Conservation (phyloP, 2,797 vertebrate species). For the Enteromius anoplus region DNA sequence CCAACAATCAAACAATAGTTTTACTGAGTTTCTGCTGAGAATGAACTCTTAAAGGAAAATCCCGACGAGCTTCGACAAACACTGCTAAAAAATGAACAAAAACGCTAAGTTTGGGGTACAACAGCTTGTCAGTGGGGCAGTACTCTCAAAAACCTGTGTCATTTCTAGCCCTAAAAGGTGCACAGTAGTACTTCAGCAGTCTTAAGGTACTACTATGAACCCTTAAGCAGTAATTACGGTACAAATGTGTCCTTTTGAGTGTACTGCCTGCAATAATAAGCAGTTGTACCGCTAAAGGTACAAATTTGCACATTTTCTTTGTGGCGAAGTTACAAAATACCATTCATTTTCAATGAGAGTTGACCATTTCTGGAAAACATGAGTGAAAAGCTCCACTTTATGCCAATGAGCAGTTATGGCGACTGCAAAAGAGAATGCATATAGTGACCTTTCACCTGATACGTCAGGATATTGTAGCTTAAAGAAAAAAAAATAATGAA, state of each 20-base stretch:
- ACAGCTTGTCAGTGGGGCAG: neutral
- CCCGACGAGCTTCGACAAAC: too few species aligned
- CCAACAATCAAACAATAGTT: neutral
- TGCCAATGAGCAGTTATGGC: neutral
- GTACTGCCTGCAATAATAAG: neutral
- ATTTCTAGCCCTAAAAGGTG: neutral
- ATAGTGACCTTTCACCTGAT: neutral
- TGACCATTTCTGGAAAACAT: neutral
- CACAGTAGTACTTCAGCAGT: neutral
- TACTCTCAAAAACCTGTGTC: neutral
- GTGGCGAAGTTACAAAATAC: neutral
- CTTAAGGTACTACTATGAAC: too few species aligned
- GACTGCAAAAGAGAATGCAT: neutral
- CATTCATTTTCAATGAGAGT: neutral
- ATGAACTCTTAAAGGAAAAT: neutral
- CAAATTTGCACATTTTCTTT: neutral
- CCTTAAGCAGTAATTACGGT: neutral
- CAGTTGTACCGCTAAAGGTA: neutral
- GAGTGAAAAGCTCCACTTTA: neutral
- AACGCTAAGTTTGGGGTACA: neutral
- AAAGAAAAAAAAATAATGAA: neutral
- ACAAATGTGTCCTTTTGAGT: neutral
- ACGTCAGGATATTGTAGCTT: neutral
- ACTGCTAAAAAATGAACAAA: neutral
- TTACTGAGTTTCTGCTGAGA: neutral